Conservation (phyloP, 2,797 vertebrate genomes). For the Octomys mimax region DNA sequence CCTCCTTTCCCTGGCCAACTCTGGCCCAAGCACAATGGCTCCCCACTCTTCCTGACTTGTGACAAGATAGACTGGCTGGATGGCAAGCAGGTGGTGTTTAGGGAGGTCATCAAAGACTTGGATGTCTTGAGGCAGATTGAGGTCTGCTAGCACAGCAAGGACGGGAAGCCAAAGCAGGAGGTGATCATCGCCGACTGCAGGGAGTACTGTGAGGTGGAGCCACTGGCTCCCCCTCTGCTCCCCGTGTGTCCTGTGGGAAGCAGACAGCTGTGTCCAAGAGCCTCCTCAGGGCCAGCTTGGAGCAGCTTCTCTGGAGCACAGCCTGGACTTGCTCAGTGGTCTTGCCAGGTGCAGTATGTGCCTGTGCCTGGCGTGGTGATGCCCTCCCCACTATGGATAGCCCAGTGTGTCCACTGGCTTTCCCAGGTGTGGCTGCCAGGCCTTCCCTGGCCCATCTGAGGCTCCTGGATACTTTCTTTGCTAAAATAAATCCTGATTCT, state of each 20-base stretch:
- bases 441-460: not conserved
- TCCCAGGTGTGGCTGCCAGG: not conserved
- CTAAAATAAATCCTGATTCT: conserved; percentile 84
- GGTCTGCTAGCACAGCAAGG: conserved; percentile 94
- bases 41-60: conserved; percentile 97
- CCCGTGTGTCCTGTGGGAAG: not conserved
- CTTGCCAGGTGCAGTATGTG: rapidly evolving
- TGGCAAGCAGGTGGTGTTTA: conserved; percentile 97
- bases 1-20: conserved; percentile 97
- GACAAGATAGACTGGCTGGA: conserved; percentile 98
- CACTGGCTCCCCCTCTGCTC: no score
- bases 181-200: conserved; percentile 97
- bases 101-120: conserved; percentile 96
- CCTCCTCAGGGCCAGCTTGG: rapidly evolving
- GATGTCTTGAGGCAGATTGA: conserved; percentile 96
- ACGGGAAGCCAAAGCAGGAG: conserved; percentile 97
- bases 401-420: not conserved
- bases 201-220: conserved; percentile 90
- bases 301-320: not conserved
- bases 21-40: conserved; percentile 94
- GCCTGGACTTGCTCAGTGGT: not conserved
- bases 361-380: not conserved
- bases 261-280: rapidly evolving
- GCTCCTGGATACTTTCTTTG: not conserved
- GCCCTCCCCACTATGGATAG: rapidly evolving